Conservation (phyloP, 1,140 invertebrate species). For the Zophobas atratus region DNA sequence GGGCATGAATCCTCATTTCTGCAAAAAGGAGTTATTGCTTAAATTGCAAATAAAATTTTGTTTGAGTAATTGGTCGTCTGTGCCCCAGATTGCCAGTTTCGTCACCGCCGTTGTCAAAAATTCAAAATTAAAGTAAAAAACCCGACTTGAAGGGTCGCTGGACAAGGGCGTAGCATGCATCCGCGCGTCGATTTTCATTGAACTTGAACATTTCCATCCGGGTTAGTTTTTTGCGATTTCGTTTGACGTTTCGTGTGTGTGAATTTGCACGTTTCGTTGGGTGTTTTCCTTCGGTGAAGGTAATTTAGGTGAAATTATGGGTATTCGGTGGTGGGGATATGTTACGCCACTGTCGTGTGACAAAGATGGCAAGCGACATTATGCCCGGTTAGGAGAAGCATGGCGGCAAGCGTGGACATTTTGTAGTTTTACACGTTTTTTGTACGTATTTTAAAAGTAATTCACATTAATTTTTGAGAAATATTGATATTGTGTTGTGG, state of each 20-base stretch:
- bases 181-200: neutral
- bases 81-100: too few relatives aligned
- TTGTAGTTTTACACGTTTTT: conserved; percentile 52
- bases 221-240: neutral
- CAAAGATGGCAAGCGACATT: conserved; percentile 8
- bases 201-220: too few relatives aligned
- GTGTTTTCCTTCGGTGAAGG: neutral
- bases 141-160: too few relatives aligned
- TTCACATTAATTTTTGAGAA: conserved; percentile 43
- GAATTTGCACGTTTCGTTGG: neutral
- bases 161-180: neutral
- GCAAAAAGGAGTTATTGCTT: neutral
- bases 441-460: conserved; percentile 51
- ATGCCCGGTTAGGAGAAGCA: conserved; percentile 54
- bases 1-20: conserved; percentile 23
- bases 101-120: too few relatives aligned
- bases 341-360: conserved; percentile 17
- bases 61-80: too few relatives aligned
- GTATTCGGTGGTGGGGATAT: neutral
- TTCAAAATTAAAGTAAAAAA: too few relatives aligned
- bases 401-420: conserved; percentile 57
- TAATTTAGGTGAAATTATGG: neutral
- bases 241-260: neutral
- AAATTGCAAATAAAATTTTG: neutral
- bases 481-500: conserved; percentile 31